Percentiles rank a stretch among this genome's conserved stretches.
These are phyloP conservation scores for Gandaritis pyraliata DNA, from an alignment of 2,888 invertebrate genomes.

Conservation along the genomic window DNA sequence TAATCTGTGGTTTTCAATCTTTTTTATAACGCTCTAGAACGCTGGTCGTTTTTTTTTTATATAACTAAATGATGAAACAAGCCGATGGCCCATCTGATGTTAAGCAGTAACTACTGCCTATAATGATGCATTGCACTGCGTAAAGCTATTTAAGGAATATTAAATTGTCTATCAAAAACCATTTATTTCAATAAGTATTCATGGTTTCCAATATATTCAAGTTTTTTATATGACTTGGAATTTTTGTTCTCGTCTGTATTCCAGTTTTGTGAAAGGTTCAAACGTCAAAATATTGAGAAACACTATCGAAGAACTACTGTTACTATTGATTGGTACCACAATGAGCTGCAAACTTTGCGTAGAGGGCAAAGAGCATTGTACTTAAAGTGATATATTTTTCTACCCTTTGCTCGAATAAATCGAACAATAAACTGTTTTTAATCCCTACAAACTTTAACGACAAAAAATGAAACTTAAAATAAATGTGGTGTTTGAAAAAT, in stretches of 20 bases:
- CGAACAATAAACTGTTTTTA: conserved; percentile 61
- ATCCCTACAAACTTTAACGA: conserved; percentile 51
- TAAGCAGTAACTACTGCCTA: not conserved
- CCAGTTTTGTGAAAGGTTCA: too few relatives aligned
- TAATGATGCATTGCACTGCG: too few relatives aligned
- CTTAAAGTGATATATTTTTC: conserved; percentile 82
- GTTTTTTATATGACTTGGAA: too few relatives aligned
- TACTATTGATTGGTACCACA: conserved; percentile 77
- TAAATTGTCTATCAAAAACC: too few relatives aligned
- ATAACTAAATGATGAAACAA: too few relatives aligned
- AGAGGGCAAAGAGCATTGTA: conserved; percentile 56
- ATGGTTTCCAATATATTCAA: too few relatives aligned
- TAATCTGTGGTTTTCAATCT: conserved; percentile 60
- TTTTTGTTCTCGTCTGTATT: too few relatives aligned
- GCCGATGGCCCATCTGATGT: too few relatives aligned
- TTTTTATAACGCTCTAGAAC: conserved; percentile 6
- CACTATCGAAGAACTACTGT: conserved; percentile 55
- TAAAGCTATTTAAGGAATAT: too few relatives aligned
- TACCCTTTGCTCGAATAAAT: conserved; percentile 61
- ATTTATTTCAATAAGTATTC: too few relatives aligned
- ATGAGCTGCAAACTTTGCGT: conserved; percentile 73
- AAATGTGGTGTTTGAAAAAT: conserved; percentile 71
- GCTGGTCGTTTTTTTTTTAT: too few relatives aligned
- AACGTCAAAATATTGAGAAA: conserved; percentile 57
- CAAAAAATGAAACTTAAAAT: conserved; percentile 54